A percentile compares a stretch with the other conserved stretches of the same genome.
phyloP scores from a whole-genome alignment of 2,888 invertebrate genomes.

The Acleris laterana region DNA sequence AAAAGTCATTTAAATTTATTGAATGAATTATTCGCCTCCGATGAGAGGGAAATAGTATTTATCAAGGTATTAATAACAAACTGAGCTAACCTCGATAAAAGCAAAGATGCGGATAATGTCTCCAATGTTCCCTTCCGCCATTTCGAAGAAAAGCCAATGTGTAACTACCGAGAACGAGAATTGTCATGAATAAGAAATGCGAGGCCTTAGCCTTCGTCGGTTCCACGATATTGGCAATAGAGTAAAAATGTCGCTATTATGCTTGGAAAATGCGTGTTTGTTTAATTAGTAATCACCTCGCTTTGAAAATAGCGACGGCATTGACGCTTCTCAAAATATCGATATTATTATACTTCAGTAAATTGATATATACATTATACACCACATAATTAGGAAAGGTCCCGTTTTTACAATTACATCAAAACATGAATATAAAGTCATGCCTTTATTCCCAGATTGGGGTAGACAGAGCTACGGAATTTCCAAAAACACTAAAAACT shows the following conservation, averaged over 20 bases:
- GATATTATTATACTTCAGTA: constrained; percentile 3
- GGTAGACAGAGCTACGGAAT: too few relatives aligned
- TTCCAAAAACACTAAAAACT: too few relatives aligned
- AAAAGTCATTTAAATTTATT: background rate
- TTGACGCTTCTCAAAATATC: constrained; percentile 43
- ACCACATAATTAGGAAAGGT: too few relatives aligned
- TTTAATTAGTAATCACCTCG: constrained; percentile 44
- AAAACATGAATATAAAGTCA: too few relatives aligned
- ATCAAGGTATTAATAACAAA: constrained; percentile 15
- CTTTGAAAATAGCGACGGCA: constrained; percentile 49
- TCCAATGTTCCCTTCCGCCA: constrained; percentile 38
- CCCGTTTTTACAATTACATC: too few relatives aligned
- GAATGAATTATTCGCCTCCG: background rate
- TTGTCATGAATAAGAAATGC: constrained; percentile 40
- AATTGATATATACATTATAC: too few relatives aligned
- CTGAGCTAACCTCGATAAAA: constrained; percentile 26
- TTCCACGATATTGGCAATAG: constrained; percentile 41
- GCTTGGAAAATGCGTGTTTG: constrained; percentile 40
- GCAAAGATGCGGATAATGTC: constrained; percentile 19
- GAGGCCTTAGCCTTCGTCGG: constrained; percentile 47
- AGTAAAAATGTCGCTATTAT: constrained; percentile 42
- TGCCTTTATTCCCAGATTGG: too few relatives aligned
- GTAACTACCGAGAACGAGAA: constrained; percentile 35
- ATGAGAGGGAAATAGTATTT: background rate
- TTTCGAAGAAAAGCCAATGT: constrained; percentile 39